Conservation (phyloP, 2,113 vertebrate genomes). For the Solenodon paradoxus region DNA sequence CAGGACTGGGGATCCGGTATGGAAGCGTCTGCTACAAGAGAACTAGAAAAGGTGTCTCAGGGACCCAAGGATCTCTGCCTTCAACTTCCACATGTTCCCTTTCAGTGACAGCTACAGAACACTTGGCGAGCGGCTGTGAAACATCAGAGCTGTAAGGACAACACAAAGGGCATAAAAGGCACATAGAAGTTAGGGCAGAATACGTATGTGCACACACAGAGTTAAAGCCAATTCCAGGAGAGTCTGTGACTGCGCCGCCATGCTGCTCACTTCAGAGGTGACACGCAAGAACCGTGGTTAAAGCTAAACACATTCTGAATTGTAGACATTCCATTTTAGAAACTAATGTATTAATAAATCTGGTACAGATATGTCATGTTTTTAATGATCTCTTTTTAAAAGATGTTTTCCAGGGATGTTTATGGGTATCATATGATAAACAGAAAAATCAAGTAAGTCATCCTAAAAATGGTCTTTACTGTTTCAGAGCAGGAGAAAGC, state of each 20-base stretch:
- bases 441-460: neutral
- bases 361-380: neutral
- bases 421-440: neutral
- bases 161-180: slow-evolving; percentile 75
- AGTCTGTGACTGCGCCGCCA: slow-evolving; percentile 69
- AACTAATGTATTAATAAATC: too few relatives aligned
- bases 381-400: neutral
- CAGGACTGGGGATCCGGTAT: neutral
- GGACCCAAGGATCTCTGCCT: neutral
- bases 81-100: neutral
- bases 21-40: neutral
- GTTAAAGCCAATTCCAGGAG: slow-evolving; percentile 69
- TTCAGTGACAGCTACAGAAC: neutral
- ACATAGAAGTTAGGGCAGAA: slow-evolving; percentile 72
- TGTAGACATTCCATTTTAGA: neutral
- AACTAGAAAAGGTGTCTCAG: neutral
- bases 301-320: neutral
- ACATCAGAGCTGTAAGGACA: slow-evolving; percentile 70
- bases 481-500: neutral
- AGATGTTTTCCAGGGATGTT: neutral
- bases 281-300: neutral
- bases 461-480: neutral
- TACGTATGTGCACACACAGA: slow-evolving; percentile 26
- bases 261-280: slow-evolving; percentile 55
- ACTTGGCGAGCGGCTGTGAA: neutral